Percentiles rank a stretch among this genome's conserved stretches.
Evolutionary conservation across 2,113 vertebrate genomes (phyloP).

Genomic region (Ammodramus savannarum): DNA sequence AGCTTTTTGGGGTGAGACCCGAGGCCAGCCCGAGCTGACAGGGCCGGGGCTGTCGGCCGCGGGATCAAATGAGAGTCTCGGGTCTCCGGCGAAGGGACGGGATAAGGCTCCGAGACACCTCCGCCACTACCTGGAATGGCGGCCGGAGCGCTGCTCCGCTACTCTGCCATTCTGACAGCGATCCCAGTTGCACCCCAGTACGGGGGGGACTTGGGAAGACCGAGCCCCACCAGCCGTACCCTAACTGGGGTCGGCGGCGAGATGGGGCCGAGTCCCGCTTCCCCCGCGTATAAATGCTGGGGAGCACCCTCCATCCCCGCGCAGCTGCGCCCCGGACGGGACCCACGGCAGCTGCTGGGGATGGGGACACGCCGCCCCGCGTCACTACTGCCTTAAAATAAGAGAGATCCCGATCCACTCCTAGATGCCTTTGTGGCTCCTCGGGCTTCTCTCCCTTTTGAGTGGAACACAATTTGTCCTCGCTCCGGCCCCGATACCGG

Average conservation of each 20-base stretch:
- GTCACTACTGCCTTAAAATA: not conserved
- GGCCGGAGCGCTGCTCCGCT: not conserved
- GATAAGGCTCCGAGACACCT: not conserved
- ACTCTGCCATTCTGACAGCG: not conserved
- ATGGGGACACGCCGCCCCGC: accelerated
- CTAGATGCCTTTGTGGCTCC: accelerated
- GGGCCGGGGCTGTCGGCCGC: not conserved
- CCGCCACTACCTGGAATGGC: not conserved
- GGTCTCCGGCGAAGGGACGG: not conserved
- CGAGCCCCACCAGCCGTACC: accelerated
- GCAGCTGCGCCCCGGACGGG: accelerated
- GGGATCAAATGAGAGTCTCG: no score
- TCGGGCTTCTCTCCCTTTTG: not conserved
- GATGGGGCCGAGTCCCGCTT: accelerated
- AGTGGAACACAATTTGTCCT: not conserved
- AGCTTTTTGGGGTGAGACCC: not conserved
- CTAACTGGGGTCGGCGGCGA: accelerated
- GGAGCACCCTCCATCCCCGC: accelerated
- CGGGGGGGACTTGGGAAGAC: not conserved
- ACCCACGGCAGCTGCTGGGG: not conserved
- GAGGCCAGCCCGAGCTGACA: not conserved
- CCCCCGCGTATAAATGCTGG: accelerated
- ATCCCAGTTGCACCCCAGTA: accelerated
- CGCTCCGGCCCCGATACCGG: accelerated
- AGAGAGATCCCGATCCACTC: no score